Evolutionary conservation across 2,797 vertebrate species (phyloP).

Genomic region (Danio aesculapii): DNA sequence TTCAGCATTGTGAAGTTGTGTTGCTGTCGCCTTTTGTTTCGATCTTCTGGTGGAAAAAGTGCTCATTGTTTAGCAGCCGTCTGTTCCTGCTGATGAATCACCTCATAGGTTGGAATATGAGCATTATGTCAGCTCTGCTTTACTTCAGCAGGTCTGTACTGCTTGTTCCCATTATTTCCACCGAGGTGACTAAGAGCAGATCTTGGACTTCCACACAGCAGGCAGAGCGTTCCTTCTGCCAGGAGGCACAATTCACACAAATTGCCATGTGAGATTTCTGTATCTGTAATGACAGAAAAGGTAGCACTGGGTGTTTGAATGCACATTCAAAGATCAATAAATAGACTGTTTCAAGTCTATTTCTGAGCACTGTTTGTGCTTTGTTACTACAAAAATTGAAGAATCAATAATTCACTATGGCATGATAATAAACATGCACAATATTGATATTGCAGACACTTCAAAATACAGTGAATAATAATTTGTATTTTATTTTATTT

Average conservation of each 20-base stretch:
- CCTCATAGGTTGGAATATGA: constrained; percentile 36
- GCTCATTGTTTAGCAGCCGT: constrained; percentile 8
- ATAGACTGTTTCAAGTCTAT: background rate
- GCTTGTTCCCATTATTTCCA: constrained; percentile 43
- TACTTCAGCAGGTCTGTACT: constrained; percentile 22
- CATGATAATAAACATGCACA: too few relatives aligned
- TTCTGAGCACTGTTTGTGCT: background rate
- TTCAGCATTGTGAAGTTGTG: background rate
- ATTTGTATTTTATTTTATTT: too few relatives aligned
- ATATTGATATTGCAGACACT: too few relatives aligned
- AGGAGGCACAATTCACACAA: background rate
- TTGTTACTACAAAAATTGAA: background rate
- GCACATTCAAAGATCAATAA: background rate
- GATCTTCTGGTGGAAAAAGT: background rate
- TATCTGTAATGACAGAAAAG: background rate
- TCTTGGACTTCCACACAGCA: constrained; percentile 24
- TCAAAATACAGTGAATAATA: too few relatives aligned
- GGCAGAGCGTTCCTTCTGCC: constrained; percentile 18
- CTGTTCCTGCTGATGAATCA: constrained; percentile 40
- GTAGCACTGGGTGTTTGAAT: background rate
- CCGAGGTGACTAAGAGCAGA: constrained; percentile 22
- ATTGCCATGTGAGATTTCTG: constrained; percentile 2
- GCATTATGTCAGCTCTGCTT: constrained; percentile 34
- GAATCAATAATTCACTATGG: background rate
- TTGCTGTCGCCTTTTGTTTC: background rate